Evolutionary conservation across 2,797 vertebrate genomes (phyloP), one percentile per base, ranked within the genome.

Genomic region (Trematomus bernacchii): DNA sequence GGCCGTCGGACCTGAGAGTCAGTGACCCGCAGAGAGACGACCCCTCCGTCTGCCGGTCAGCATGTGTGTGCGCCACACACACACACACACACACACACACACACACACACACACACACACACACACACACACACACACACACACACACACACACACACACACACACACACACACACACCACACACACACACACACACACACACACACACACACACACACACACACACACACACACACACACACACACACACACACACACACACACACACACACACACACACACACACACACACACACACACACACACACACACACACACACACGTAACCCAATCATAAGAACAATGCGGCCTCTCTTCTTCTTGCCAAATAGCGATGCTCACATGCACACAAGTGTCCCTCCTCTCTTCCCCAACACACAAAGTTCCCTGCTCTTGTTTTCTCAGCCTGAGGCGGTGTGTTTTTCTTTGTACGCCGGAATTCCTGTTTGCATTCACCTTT

Each of bases 401-500:
- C 77, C 77, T 76, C 77, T 76, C 54, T 51, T 51, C 69, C 77
- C 64, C 27, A 27, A 27, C 33, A 37, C 33, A 37, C 71, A 91
- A 90, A 88, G 86, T 72, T 84, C 90, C 84, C 75, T 43, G 65
- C 79, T 77, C 87, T 87, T 93, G 90, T 91, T 92, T 91, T 89
- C 83, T 89, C 89, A 92, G 91, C 90, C 90, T 62, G 59, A 78
- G 88, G 91, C 85, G 78, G 83, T 92, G 88, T 90, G 91, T 94
- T 93, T 94, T 94, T 88, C 92, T 91, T 91, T 89, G 92, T 90
- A 81, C 72, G 88, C 83, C 84, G 86, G 91, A 94, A 95, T 95
- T 95, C 92, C 94, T 94, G 91, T 93, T 95, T 94, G 89, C 83
- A 85, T 91, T 92, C 90, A 93, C 90, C 93, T 93, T 92, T 90